phyloP scores from a whole-genome alignment of 2,888 invertebrate species.

The Molanna angustata region DNA sequence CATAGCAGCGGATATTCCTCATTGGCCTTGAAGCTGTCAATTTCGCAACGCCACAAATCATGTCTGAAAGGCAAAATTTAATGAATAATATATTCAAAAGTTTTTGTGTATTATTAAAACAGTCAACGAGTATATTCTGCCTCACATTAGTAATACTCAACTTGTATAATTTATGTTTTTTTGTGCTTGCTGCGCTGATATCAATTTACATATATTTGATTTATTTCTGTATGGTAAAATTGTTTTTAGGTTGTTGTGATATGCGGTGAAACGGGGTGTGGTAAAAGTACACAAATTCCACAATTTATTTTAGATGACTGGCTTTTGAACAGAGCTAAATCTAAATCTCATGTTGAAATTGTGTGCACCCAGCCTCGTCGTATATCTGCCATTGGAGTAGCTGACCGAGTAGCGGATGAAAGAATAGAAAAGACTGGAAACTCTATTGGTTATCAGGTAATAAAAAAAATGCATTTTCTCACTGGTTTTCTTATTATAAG shows the following conservation, averaged over 20 bases:
- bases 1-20: too few species aligned
- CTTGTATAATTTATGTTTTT: neutral
- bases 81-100: too few species aligned
- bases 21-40: too few species aligned
- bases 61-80: too few species aligned
- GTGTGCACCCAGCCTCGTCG: conserved; percentile 91
- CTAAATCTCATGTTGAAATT: conserved; percentile 71
- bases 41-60: too few species aligned
- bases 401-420: conserved; percentile 88
- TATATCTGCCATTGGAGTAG: conserved; percentile 89
- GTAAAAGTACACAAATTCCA: conserved; percentile 87
- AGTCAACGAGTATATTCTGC: neutral
- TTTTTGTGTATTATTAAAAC: too few species aligned
- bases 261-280: conserved; percentile 82
- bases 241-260: conserved; percentile 62
- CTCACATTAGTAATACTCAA: neutral
- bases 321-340: conserved; percentile 58
- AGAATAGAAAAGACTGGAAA: conserved; percentile 75
- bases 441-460: conserved; percentile 73
- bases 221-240: conserved; percentile 2
- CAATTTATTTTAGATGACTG: conserved; percentile 91
- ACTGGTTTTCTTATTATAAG: too few species aligned
- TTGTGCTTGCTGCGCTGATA: neutral
- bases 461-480: too few species aligned
- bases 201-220: neutral